These are phyloP conservation scores for Pangasius larnaudii DNA, from an alignment of 2,797 vertebrate genomes.

Conservation along the genomic window DNA sequence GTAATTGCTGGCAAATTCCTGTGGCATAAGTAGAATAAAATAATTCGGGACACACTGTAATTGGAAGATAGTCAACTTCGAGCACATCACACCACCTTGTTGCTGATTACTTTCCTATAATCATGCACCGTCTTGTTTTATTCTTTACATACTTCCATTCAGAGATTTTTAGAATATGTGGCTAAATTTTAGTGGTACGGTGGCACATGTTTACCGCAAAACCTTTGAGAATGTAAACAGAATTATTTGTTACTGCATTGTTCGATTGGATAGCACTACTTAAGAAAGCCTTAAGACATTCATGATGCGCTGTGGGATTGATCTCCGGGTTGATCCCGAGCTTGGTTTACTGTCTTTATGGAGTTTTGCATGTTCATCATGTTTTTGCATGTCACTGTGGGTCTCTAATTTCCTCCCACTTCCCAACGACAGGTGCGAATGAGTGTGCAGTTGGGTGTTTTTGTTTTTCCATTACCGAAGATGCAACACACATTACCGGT, in stretches of 20 bases:
- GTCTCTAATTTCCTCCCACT: neutral
- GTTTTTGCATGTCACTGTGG: neutral
- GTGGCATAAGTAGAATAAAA: neutral
- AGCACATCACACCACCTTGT: neutral
- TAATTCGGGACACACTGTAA: neutral
- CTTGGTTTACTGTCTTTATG: neutral
- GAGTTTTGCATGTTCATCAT: no score
- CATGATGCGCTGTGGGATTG: neutral
- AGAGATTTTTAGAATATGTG: neutral
- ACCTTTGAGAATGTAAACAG: neutral
- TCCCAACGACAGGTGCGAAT: neutral
- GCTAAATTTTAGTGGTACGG: neutral
- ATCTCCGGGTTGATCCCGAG: neutral
- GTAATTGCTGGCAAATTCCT: neutral
- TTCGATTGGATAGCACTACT: neutral
- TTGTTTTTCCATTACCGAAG: neutral
- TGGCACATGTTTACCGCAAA: neutral
- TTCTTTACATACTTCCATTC: neutral
- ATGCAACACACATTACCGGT: neutral
- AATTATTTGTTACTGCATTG: neutral
- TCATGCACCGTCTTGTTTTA: neutral
- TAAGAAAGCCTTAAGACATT: neutral
- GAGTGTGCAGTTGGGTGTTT: no score
- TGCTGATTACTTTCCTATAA: neutral
- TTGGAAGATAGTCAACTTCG: neutral